phyloP scores from a whole-genome alignment of 2,888 invertebrate species.

The Zygaena filipendulae region DNA sequence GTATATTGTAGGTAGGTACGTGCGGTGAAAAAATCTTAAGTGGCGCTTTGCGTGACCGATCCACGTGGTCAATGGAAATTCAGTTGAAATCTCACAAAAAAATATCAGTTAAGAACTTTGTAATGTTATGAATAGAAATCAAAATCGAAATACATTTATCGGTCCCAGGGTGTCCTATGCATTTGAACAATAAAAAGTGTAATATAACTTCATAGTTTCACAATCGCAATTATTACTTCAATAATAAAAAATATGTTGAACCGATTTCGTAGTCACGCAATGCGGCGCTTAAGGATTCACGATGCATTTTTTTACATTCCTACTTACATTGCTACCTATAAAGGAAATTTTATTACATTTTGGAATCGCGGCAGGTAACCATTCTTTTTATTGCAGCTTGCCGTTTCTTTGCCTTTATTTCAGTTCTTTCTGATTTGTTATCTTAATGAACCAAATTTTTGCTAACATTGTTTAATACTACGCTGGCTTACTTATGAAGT shows the following conservation, averaged over 20 bases:
- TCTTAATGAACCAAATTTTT: no score
- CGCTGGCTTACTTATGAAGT: no score
- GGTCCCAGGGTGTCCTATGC: not conserved
- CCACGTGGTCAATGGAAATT: conserved; percentile 48
- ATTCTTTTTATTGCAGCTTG: conserved; percentile 8
- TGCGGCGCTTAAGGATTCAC: conserved; percentile 39
- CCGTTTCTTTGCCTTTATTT: no score
- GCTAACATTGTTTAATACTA: no score
- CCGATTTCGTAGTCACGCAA: conserved; percentile 51
- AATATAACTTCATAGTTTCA: conserved; percentile 14
- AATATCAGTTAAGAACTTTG: conserved; percentile 14
- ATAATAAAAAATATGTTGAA: conserved; percentile 32
- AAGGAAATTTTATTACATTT: conserved; percentile 36
- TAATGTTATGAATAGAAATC: not conserved
- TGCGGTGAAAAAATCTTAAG: conserved; percentile 53
- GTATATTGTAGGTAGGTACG: conserved; percentile 34
- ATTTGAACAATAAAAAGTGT: not conserved
- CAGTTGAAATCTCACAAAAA: conserved; percentile 24
- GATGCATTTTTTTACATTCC: conserved; percentile 31
- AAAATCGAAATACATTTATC: conserved; percentile 5
- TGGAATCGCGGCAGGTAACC: conserved; percentile 14
- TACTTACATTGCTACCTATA: no score
- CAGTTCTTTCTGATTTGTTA: no score
- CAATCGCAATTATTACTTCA: conserved; percentile 30
- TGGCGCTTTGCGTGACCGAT: conserved; percentile 50